Evolutionary conservation across 2,797 vertebrate genomes (phyloP).

Genomic region (Catamblyrhynchus diadema): DNA sequence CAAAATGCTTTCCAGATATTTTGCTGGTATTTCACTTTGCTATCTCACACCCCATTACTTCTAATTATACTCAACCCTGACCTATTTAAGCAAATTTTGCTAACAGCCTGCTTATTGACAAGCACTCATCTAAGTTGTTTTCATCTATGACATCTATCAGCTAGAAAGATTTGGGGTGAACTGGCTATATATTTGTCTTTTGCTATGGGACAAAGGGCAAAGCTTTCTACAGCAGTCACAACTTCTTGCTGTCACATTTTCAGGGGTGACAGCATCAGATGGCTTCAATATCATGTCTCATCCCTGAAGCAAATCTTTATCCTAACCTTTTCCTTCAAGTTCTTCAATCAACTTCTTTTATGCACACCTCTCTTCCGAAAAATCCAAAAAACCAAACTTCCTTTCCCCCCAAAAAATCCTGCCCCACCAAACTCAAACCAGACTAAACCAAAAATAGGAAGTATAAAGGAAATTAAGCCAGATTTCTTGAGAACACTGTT

Average conservation of each 20-base stretch:
- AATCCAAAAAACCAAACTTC: not conserved
- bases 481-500: not conserved
- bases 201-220: not conserved
- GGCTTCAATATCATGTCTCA: not conserved
- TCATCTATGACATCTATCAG: not conserved
- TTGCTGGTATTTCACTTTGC: not conserved
- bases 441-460: not conserved
- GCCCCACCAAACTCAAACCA: not conserved
- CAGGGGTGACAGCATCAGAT: not conserved
- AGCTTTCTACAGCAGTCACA: not conserved
- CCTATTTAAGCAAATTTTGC: slow-evolving; percentile 10
- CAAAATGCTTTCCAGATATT: slow-evolving; percentile 18
- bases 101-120: not conserved
- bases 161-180: not conserved
- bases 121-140: not conserved
- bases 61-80: slow-evolving; percentile 28
- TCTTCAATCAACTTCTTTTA: not conserved
- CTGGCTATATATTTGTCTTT: not conserved
- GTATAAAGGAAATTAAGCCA: not conserved
- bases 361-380: not conserved
- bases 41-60: slow-evolving; percentile 5
- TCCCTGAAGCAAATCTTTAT: not conserved
- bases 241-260: not conserved
- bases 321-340: not conserved
- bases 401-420: not conserved